Conservation (phyloP, 2,888 invertebrate species). For the Syrista parreyssii region DNA sequence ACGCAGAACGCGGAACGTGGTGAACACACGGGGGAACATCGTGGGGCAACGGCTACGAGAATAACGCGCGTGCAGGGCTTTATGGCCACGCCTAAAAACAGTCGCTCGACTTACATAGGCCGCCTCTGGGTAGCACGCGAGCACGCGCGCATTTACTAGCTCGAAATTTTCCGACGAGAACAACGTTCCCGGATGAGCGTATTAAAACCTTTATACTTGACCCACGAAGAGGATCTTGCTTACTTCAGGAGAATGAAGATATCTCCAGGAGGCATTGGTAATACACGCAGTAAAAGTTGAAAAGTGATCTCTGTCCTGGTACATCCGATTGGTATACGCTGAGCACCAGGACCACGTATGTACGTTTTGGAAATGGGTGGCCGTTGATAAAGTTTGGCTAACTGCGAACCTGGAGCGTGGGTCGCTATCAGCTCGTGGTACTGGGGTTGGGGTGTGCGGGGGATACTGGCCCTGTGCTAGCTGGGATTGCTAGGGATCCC, state of each 20-base stretch:
- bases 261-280: background rate
- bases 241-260: background rate
- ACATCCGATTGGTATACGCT: background rate
- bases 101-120: background rate
- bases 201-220: background rate
- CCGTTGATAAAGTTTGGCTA: slow-evolving; percentile 1
- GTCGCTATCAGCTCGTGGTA: background rate
- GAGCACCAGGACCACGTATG: background rate
- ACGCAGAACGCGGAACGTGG: background rate
- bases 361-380: background rate
- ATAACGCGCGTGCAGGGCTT: background rate
- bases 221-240: background rate
- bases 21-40: background rate
- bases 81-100: background rate
- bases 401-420: background rate
- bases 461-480: background rate
- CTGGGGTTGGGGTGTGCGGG: background rate
- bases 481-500: background rate
- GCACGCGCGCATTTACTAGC: background rate
- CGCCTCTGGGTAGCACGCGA: background rate
- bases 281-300: background rate
- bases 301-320: background rate
- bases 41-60: slow-evolving; percentile 2
- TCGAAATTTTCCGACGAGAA: background rate
- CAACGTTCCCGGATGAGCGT: background rate